Percentiles rank a stretch among this genome's conserved stretches.
Conservation (phyloP, 2,888 invertebrate genomes). For the Hecatera dysodea region DNA sequence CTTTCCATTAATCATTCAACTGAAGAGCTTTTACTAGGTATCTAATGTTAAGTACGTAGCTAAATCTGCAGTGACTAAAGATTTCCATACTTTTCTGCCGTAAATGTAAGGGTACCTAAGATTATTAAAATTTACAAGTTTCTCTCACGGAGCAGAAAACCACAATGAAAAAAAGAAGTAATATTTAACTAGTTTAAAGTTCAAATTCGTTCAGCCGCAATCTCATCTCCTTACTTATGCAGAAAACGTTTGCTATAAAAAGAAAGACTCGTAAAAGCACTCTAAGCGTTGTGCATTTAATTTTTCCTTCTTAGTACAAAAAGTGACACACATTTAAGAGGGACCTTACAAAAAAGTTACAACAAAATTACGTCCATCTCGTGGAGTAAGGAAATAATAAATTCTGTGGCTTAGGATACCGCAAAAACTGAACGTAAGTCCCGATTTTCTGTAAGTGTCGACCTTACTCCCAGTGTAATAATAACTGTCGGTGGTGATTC, state of each 20-base stretch:
- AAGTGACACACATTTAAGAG: constrained; percentile 8
- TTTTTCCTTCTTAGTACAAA: constrained; percentile 27
- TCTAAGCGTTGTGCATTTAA: constrained; percentile 35
- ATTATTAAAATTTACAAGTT: constrained; percentile 21
- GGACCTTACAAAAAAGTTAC: constrained; percentile 22
- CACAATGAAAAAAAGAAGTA: constrained; percentile 5
- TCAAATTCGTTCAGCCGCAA: constrained; percentile 19
- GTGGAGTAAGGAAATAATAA: constrained; percentile 2
- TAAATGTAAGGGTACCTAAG: background rate
- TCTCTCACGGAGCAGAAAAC: background rate
- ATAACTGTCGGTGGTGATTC: constrained; percentile 35
- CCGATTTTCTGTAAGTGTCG: constrained; percentile 30
- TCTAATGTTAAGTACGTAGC: background rate
- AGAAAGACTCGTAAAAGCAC: constrained; percentile 33
- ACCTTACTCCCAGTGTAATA: constrained; percentile 21
- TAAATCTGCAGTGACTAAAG: background rate
- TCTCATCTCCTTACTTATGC: constrained; percentile 37
- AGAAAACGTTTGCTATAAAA: constrained; percentile 25
- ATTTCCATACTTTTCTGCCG: background rate
- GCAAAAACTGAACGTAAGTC: constrained; percentile 21
- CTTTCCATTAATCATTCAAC: no score
- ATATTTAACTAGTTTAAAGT: background rate
- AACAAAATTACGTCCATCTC: constrained; percentile 21
- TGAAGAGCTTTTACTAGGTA: no score
- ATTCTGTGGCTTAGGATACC: background rate